Evolutionary conservation across 2,113 vertebrate genomes (phyloP).

Genomic region (Pachypanchax playfairii): DNA sequence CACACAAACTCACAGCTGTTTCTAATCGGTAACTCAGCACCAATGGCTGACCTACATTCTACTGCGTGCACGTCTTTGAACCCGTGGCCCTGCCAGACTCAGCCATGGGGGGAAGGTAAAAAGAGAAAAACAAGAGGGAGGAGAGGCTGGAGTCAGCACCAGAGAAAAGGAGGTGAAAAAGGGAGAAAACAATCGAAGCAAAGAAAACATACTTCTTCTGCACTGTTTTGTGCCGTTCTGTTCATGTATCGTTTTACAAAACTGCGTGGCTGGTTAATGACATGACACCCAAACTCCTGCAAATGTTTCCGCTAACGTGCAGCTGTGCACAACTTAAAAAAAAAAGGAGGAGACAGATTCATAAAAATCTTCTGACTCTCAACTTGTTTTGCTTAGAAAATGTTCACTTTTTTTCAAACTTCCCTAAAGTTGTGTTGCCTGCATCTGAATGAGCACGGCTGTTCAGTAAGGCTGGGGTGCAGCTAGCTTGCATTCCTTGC

Average conservation of each 20-base stretch:
- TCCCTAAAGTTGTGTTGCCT: conserved; percentile 53
- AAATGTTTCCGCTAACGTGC: conserved; percentile 68
- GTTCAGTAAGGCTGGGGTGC: conserved; percentile 55
- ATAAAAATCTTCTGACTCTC: conserved; percentile 40
- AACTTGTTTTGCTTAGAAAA: conserved; percentile 43
- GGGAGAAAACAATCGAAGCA: neutral
- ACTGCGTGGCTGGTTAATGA: conserved; percentile 47
- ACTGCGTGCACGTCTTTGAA: conserved; percentile 74
- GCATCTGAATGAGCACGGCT: conserved; percentile 54
- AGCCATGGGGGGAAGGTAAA: conserved; percentile 71
- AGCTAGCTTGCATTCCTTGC: conserved; percentile 63
- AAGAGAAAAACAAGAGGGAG: conserved; percentile 70
- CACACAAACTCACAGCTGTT: conserved; percentile 77
- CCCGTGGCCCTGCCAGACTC: conserved; percentile 71
- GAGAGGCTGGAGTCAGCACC: conserved; percentile 41
- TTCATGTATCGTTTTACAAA: neutral
- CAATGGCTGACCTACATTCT: conserved; percentile 79
- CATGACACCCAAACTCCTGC: conserved; percentile 40
- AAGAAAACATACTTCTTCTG: neutral
- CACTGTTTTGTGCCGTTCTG: neutral
- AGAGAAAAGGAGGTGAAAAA: conserved; percentile 16
- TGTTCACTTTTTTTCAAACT: conserved; percentile 40
- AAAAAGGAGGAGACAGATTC: conserved; percentile 1
- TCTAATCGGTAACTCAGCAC: conserved; percentile 81
- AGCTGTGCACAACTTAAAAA: conserved; percentile 72